Evolutionary conservation across 2,888 invertebrate genomes (phyloP), one percentile per base, ranked within the genome.

Genomic region (Eledona agricola): DNA sequence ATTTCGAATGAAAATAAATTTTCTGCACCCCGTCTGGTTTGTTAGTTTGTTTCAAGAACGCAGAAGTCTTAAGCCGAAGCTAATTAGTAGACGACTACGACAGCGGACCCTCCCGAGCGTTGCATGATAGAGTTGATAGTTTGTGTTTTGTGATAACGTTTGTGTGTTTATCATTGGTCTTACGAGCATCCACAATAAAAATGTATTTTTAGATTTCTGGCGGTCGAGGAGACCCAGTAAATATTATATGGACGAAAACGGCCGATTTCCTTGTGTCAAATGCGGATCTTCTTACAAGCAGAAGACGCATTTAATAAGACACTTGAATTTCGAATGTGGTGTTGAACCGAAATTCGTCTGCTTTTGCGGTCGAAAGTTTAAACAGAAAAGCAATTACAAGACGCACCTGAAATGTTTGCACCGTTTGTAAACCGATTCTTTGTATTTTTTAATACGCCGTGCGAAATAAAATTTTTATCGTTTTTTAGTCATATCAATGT

Each of bases 281-380:
- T 69, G 69, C 40, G 60, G 59, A 4, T 62, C 55, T 31, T 46
- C 59, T 6, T 69, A 69, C 16, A 70, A 70, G 35, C 67, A 70
- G 45, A 70, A 69, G 49, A 70, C 69, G 4, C 69, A 69, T 53
- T 51, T 70, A 26, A 64, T 64, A 2, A 47, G 69, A 17, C 70
- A 70, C 54, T 37, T 67, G 10, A 63, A 65, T 42, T 69, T 64
- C 45, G 69, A 70, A 49, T 70, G 70, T 35, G 70, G 69, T 2
- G 58, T 62, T 4, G 64, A 66, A 43, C 67, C 67, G 11, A 60
- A 57, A 37, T 70, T 67, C 32, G 83, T 80, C 76, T 90, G 89
- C 66, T 81, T 84, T 73, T 89, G 89, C 78, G 60, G 60, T 9
- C 62, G 60, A 12, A 60, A 43, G 19, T 62, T 62, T 38, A 62